Evolutionary conservation across 2,113 vertebrate genomes (phyloP).

Genomic region (Campylomormyrus tamandua): DNA sequence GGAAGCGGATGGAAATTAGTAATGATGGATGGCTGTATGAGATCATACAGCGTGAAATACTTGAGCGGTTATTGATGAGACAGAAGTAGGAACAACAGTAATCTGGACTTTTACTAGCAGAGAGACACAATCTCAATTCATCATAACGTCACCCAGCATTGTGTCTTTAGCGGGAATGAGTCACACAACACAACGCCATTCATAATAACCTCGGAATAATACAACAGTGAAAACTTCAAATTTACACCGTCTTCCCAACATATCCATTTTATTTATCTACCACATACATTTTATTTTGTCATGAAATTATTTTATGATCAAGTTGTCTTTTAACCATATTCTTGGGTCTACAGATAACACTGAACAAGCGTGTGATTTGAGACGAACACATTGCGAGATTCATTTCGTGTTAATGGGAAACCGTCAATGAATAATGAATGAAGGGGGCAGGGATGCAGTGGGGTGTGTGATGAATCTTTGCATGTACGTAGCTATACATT

Average conservation of each 20-base stretch:
- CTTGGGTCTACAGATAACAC: neutral
- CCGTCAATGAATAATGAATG: neutral
- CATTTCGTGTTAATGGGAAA: neutral
- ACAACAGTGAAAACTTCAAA: neutral
- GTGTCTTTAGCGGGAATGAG: neutral
- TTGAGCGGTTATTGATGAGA: neutral
- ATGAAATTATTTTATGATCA: neutral
- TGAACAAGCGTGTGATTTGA: neutral
- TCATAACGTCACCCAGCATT: neutral
- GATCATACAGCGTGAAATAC: neutral
- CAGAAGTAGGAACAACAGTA: neutral
- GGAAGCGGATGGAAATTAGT: conserved; percentile 39
- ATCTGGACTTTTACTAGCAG: neutral
- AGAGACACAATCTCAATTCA: neutral
- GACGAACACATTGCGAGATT: neutral
- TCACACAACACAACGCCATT: neutral
- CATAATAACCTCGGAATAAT: neutral
- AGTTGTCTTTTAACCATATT: neutral
- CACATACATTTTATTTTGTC: neutral
- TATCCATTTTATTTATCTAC: neutral
- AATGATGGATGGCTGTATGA: neutral
- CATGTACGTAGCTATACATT: neutral
- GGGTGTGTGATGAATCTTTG: neutral
- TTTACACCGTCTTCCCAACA: neutral
- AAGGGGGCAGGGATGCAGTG: neutral